Conservation (phyloP, 2,113 vertebrate species). For the Etheostoma cragini region DNA sequence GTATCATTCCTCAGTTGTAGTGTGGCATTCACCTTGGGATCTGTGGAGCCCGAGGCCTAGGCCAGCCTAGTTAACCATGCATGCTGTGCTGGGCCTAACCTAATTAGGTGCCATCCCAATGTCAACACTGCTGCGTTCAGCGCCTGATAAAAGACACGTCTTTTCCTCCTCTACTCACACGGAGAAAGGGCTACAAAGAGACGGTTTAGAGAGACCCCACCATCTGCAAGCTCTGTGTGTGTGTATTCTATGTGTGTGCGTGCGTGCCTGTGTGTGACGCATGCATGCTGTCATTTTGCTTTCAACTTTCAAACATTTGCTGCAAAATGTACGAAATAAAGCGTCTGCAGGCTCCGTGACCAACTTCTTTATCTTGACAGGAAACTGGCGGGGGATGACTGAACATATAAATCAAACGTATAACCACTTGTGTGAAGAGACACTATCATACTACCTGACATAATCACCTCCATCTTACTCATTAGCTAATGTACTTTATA, state of each 20-base stretch:
- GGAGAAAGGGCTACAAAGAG: constrained; percentile 71
- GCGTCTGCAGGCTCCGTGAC: constrained; percentile 32
- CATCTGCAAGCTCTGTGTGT: constrained; percentile 73
- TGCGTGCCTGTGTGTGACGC: constrained; percentile 13
- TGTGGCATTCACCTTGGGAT: constrained; percentile 77
- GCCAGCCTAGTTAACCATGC: constrained; percentile 80
- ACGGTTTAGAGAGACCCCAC: constrained; percentile 59
- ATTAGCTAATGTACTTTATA: constrained; percentile 31
- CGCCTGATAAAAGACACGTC: constrained; percentile 73
- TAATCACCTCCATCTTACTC: constrained; percentile 5
- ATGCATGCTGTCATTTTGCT: constrained; percentile 44
- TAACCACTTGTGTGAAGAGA: constrained; percentile 1
- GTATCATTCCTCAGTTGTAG: constrained; percentile 62
- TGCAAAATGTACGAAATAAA: constrained; percentile 23
- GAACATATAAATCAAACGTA: constrained; percentile 12
- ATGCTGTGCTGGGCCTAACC: constrained; percentile 77
- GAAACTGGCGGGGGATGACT: not conserved
- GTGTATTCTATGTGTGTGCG: constrained; percentile 31
- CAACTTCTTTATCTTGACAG: constrained; percentile 1
- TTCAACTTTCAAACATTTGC: constrained; percentile 43
- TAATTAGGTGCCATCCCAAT: constrained; percentile 82
- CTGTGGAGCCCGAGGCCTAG: constrained; percentile 72
- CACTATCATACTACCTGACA: not conserved
- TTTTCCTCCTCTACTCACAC: constrained; percentile 66
- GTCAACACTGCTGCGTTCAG: constrained; percentile 78